Base-by-base conservation (phyloP, 2,797 vertebrate species). In the Tragopan temminckii region DNA sequence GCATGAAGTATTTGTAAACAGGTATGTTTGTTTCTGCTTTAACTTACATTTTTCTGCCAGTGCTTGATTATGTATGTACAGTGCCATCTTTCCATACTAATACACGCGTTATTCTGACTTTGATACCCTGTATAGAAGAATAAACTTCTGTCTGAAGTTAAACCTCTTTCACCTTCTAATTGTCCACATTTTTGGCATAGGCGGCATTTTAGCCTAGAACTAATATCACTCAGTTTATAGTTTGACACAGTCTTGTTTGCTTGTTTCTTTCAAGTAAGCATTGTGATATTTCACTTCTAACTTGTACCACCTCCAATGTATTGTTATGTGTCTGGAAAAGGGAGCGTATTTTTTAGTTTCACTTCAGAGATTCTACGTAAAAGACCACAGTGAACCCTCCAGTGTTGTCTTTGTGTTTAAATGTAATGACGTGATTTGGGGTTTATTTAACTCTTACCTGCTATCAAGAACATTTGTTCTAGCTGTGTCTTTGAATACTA, bases 381-480 rank as follows among this genome's bases (percentile, higher is more conserved):
- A 86, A 36, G 25, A 21, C 35, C 11, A 35, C 45, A 23, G 18
- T 40, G 18, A 83, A 76, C 9, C 61, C 25, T 84, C 12, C 8
- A 20, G 21, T 63, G 29, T 63, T 14, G 8, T 76, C 5, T 33
- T 74, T 2, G 1, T 13, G 3, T 48, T 77, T 63, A 58, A 27
- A 2, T 52, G 1, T 2, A 16, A n/a, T 27, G 11, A 25, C 7
- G 13, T 3, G 11, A 3, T 66, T 74, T 35, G 20, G 38, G 15
- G 4, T 18, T 55, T 4, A 19, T 61, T 62, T 19, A 27, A 13
- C 23, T n/a, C 21, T 71, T 27, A 13, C 14, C 16, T 27, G 11
- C 40, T 9, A 18, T 23, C 11, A 33, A 61, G 21, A 53, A 20
- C 31, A 13, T 7, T 27, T 57, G 25, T 45, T 43, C 12, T 57